Evolutionary conservation across 2,113 vertebrate species (phyloP).

Genomic region (Oreotragus oreotragus): DNA sequence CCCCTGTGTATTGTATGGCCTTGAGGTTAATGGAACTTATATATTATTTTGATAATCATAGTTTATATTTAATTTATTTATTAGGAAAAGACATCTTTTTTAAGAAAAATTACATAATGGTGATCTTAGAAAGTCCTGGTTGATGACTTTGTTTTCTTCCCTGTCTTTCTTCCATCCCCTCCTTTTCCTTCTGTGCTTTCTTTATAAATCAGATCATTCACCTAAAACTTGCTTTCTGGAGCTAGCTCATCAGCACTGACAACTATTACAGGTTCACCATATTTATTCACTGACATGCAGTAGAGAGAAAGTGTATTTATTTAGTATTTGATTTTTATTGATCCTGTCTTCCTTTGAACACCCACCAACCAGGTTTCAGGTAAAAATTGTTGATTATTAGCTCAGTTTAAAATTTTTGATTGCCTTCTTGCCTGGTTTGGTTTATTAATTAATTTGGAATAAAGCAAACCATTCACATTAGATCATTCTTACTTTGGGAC

Average conservation of each 20-base stretch:
- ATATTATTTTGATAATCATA: neutral
- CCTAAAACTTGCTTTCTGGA: neutral
- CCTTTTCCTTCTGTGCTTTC: neutral
- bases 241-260: neutral
- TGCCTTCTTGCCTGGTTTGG: neutral
- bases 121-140: neutral
- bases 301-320: neutral
- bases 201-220: neutral
- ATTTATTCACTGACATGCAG: neutral
- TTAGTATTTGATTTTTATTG: neutral
- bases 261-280: neutral
- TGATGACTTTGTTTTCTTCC: neutral
- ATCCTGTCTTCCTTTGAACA: neutral
- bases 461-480: neutral
- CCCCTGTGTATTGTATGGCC: neutral
- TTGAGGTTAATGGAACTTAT: neutral
- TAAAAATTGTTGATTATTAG: neutral
- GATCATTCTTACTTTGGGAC: neutral
- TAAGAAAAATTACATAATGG: neutral
- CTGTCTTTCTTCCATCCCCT: neutral
- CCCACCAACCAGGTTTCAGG: neutral
- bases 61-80: neutral
- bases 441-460: neutral
- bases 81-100: neutral
- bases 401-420: neutral